Percentiles rank a stretch among this genome's conserved stretches.
These are phyloP conservation scores for Pteromalus puparum DNA, from an alignment of 1,140 invertebrate species.

Conservation along the genomic window DNA sequence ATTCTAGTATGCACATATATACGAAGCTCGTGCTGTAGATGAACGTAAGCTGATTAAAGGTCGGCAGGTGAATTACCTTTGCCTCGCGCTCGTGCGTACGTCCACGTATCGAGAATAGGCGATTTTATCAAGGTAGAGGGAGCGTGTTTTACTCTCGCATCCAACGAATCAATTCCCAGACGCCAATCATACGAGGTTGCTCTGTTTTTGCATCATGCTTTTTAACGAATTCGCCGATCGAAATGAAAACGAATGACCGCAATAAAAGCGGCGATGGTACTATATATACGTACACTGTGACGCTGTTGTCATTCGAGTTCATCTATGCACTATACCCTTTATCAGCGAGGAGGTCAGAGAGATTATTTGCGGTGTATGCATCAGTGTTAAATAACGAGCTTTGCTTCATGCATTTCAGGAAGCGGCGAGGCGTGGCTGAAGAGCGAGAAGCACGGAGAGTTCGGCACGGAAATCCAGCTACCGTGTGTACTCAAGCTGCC, in stretches of 20 bases:
- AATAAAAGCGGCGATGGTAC: no score
- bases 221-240: not conserved
- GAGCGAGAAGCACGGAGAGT: conserved; percentile 71
- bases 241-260: not conserved
- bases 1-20: not conserved
- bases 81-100: no score
- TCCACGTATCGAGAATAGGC: not conserved
- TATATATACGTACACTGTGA: not conserved
- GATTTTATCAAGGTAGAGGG: not conserved
- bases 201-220: not conserved
- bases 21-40: not conserved
- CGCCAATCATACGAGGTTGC: not conserved
- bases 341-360: no score
- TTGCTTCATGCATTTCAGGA: conserved; percentile 66
- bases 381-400: conserved; percentile 50
- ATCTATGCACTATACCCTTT: no score
- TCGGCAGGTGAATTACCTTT: not conserved
- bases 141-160: not conserved
- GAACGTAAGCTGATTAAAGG: not conserved
- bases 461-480: conserved; percentile 82
- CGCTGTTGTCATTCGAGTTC: not conserved
- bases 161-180: not conserved
- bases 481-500: conserved; percentile 85
- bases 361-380: no score
- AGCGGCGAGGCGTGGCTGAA: conserved; percentile 71